Base-by-base conservation (phyloP, 2,797 vertebrate species). In the Zonotrichia albicollis region DNA sequence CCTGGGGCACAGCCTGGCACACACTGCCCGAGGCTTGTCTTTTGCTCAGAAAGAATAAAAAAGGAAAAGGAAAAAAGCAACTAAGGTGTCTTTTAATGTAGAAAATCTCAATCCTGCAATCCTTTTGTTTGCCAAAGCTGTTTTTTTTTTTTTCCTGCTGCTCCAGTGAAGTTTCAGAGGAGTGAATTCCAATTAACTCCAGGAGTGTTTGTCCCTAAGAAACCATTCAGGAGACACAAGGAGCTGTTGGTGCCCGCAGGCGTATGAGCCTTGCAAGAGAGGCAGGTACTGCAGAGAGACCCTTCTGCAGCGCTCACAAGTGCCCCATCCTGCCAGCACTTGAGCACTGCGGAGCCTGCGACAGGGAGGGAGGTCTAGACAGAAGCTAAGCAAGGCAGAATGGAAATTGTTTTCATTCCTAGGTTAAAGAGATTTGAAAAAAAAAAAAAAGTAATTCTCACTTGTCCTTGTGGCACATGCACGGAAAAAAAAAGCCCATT, bases 181-280 rank as follows among this genome's bases (percentile, higher is more conserved):
- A 91, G 34, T 38, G 65, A 93, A 94, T 95, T 96, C 91, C 89
- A 95, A 93, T 96, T 95, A 96, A 87, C 68, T 90, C 68, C 79
- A 92, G 16, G 27, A 96, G 95, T 94, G 94, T 93, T 89, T 89
- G 91, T 87, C 89, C 94, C 90, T 50, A 62, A 94, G 92, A 96
- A 96, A 74, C 77, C 92, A 94, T 92, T 89, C 57, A 85, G 72
- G 75, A 80, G 89, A 77, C 70, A 92, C 58, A 75, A 94, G 36
- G 68, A 90, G n/a, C 5, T 90, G 46, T 42, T 54, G 87, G 91
- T 57, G 87, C 94, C 87, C 4, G 4, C 71, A 89, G 89, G 82
- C 72, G 1, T 83, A 87, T 80, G 78, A 77, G 75, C 61, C 84
- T 92, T 22, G 1, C 25, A 94, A 80, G 54, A 95, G 89, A 75